phyloP scores from a whole-genome alignment of 2,797 vertebrate species.

The Cyclopterus lumpus region DNA sequence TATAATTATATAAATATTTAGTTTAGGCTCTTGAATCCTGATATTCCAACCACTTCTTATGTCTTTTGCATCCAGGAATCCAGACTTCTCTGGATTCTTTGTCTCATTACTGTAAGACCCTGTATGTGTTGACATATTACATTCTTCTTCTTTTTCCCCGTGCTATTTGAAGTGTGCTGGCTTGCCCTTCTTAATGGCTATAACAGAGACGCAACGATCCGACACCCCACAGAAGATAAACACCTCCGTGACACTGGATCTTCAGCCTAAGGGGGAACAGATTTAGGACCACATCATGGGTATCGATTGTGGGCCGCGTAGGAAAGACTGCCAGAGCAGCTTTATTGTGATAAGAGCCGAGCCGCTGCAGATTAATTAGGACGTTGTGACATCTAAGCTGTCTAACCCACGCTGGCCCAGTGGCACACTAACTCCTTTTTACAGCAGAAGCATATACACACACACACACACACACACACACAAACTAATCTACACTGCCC shows the following conservation, averaged over 20 bases:
- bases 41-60: too few relatives aligned
- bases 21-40: neutral
- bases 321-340: neutral
- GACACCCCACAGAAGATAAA: neutral
- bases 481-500: neutral
- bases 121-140: neutral
- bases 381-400: conserved; percentile 31
- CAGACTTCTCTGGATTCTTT: neutral
- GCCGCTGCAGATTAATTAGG: conserved; percentile 13
- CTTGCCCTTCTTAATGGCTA: neutral
- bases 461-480: neutral
- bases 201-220: neutral
- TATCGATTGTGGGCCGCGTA: neutral
- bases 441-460: conserved; percentile 18
- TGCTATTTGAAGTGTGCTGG: neutral
- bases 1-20: neutral
- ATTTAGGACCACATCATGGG: neutral
- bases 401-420: neutral
- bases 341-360: neutral
- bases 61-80: too few relatives aligned
- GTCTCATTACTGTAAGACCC: neutral
- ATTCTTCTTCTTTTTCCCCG: neutral
- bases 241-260: neutral
- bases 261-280: neutral
- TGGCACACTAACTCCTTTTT: conserved; percentile 17